These are phyloP conservation scores for Phragmatobia fuliginosa DNA, from an alignment of 2,888 invertebrate species.

Conservation along the genomic window DNA sequence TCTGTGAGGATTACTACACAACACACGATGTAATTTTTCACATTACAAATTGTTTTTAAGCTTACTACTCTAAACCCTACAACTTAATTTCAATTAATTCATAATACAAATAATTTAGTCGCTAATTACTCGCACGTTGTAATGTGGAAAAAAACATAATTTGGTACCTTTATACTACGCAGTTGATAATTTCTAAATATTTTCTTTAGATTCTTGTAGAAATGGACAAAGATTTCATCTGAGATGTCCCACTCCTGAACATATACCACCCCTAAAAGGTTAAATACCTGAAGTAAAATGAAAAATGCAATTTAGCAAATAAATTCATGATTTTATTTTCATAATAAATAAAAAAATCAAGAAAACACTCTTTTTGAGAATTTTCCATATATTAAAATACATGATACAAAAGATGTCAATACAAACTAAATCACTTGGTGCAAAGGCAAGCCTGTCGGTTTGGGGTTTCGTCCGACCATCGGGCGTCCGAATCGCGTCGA, in stretches of 20 bases:
- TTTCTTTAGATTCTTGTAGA: too few relatives aligned
- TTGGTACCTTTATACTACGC: background rate
- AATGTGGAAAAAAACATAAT: too few relatives aligned
- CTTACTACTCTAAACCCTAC: too few relatives aligned
- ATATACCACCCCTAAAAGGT: background rate
- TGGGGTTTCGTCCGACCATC: constrained; percentile 63
- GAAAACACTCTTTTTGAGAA: constrained; percentile 83
- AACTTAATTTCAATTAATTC: too few relatives aligned
- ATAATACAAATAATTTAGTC: too few relatives aligned
- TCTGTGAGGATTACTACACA: too few relatives aligned
- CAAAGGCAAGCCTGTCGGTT: constrained; percentile 86
- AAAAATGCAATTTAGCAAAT: constrained; percentile 79
- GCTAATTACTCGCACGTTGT: too few relatives aligned
- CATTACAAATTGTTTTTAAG: too few relatives aligned
- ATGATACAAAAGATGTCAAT: constrained; percentile 86
- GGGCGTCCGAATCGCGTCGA: constrained; percentile 43
- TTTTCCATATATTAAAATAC: constrained; percentile 84
- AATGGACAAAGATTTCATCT: background rate
- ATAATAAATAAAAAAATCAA: constrained; percentile 85
- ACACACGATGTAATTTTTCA: too few relatives aligned
- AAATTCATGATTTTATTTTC: constrained; percentile 86
- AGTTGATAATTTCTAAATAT: too few relatives aligned
- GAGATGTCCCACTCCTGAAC: too few relatives aligned
- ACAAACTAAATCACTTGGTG: constrained; percentile 87
- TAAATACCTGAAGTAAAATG: constrained; percentile 35